Conservation (phyloP, 2,888 invertebrate genomes). For the Pachymerium ferrugineum region DNA sequence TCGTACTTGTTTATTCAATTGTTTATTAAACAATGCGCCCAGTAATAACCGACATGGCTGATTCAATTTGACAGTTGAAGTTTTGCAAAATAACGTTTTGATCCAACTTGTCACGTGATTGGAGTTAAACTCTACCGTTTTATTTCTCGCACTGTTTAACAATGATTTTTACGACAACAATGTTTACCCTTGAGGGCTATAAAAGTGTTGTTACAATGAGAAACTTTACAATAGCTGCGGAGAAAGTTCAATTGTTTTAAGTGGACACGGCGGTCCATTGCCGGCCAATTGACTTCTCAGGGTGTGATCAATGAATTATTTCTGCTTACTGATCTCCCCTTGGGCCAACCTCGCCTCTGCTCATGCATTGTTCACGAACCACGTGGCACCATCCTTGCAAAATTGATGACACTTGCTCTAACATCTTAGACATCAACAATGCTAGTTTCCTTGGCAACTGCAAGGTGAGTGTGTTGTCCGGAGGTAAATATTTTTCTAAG, state of each 20-base stretch:
- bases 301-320: conserved; percentile 9
- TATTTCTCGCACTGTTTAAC: not conserved
- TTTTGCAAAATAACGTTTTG: too few relatives aligned
- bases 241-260: conserved; percentile 8
- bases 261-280: conserved; percentile 2
- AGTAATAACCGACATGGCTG: not conserved
- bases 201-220: not conserved
- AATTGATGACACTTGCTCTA: too few relatives aligned
- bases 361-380: conserved; percentile 8
- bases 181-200: not conserved
- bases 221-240: not conserved
- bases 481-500: conserved; percentile 6
- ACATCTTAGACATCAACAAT: not conserved
- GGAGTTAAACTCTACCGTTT: not conserved
- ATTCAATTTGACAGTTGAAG: not conserved
- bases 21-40: not conserved
- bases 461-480: not conserved
- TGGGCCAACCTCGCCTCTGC: not conserved
- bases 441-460: not conserved
- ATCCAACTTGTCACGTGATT: too few relatives aligned
- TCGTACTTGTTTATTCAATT: conserved; percentile 6
- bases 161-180: not conserved
- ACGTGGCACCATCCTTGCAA: not conserved
- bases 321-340: conserved; percentile 4
- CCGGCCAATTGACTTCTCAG: conserved; percentile 4